Evolutionary conservation across 2,797 vertebrate genomes (phyloP).

Genomic region (Emys orbicularis): DNA sequence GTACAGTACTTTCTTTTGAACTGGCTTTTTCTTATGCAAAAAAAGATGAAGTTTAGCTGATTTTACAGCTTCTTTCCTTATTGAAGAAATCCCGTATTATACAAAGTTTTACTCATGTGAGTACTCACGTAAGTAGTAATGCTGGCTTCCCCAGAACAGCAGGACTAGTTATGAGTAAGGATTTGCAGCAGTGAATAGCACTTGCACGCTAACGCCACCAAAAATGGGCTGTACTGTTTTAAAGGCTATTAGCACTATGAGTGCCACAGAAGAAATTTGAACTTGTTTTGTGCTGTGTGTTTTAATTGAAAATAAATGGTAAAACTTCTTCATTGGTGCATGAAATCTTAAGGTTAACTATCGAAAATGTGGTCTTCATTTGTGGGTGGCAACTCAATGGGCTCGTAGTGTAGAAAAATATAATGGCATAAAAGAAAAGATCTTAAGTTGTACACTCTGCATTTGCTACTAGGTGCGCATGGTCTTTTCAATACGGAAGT

Average conservation of each 20-base stretch:
- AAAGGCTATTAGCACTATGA: background rate
- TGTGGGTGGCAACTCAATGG: background rate
- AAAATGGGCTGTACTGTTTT: background rate
- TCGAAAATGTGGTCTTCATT: background rate
- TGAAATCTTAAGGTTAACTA: background rate
- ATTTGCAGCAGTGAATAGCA: background rate
- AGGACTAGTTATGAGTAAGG: background rate
- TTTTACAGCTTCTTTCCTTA: background rate
- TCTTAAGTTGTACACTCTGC: constrained; percentile 46
- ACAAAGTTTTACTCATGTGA: background rate
- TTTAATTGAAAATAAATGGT: background rate
- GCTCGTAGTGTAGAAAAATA: background rate
- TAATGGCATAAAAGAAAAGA: rapidly evolving
- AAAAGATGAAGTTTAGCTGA: rapidly evolving
- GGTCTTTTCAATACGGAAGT: constrained; percentile 68
- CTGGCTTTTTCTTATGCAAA: background rate
- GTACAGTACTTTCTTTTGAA: too few species aligned
- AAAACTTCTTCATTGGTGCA: rapidly evolving
- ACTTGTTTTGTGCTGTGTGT: background rate
- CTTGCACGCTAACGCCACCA: background rate
- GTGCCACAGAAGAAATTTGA: background rate
- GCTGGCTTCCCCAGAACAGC: background rate
- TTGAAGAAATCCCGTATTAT: background rate
- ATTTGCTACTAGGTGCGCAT: constrained; percentile 67
- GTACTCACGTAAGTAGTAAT: rapidly evolving